Base-by-base conservation (phyloP, 2,113 vertebrate species). In the Mesocricetus auratus region DNA sequence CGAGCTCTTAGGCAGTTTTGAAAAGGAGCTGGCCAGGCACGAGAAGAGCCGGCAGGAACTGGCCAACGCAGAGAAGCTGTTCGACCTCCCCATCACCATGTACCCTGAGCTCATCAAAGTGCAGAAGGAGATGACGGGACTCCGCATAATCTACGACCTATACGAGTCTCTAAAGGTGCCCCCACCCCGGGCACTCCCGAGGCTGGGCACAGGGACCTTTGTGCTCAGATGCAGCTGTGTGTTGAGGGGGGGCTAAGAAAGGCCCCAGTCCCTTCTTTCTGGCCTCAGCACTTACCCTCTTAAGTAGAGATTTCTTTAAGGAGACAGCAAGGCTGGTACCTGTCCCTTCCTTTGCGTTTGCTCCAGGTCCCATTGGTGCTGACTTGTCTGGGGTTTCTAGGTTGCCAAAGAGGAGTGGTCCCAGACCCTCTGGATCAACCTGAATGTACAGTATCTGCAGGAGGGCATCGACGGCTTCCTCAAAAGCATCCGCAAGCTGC, bases 361-460 rank as follows among this genome's bases (percentile, higher is more conserved):
- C 0, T 0, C 1, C 73, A 9, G 2, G 3, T 22, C 60, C 69
- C 22, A 5, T 13, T 78, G 36, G 86, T 53, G 58, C 6, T 17
- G 7, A 0, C 62, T 88, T n/a, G n/a, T 39, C 21, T 29, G 26
- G 0, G 82, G 0, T 60, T 98, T 88, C 77, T 83, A 99, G 99
- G 97, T 94, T 24, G 99, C 99, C 69, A 99, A 99, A 97, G 96
- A 98, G 24, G 98, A 99, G 79, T 99, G 99, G 99, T 99, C 99
- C 47, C 99, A 99, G 98, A 99, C 99, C 0, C 98, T 99, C 66
- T 99, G 99, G 99, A 97, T 98, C 92, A 98, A 99, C 98, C 98
- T 99, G 88, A 98, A 99, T 74, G 99, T 99, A 2, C 99, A 99
- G 94, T 2, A 99, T 90, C 99, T 99, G 26, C 99, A 99, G 97